Evolutionary conservation across 2,888 invertebrate genomes (phyloP), one percentile per base, ranked within the genome.

Genomic region (Tetropium fuscum): DNA sequence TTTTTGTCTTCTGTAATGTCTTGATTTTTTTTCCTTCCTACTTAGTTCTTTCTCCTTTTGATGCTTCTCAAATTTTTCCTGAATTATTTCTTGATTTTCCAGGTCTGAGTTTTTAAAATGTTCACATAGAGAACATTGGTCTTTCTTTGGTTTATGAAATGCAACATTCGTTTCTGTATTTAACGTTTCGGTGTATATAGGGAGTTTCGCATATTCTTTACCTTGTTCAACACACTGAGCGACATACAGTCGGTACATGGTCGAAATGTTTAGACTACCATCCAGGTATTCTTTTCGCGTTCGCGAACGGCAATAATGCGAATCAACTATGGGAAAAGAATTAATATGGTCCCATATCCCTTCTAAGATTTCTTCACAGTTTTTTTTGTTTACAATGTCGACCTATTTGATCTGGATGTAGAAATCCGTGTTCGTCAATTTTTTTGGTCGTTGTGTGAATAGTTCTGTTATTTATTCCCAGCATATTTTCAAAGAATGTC

Each of bases 121-220:
- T 22, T n/a, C 27, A 25, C 44, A 25, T 22, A 44, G 13, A 8
- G 44, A 4, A 44, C 44, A 44, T 13, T 44, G 44, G 8, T 44
- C 44, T 10, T 25, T 44, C 27, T 44, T 44, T 44, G 44, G 44
- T 7, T 13, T 19, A 44, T 44, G 44, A 13, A 44, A 44, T 7
- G 44, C 44, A 25, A 25, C 27, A 7, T 44, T 44, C 5, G 22
- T 25, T 2, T 25, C 19, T n/a, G n/a, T 43, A 43, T 43, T 43
- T 4, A 43, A 43, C n/a, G 20, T 22, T 22, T 7, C 7, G 3
- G 22, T 22, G 7, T 22, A 22, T 7, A 22, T 22, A 5, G 22
- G 7, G 7, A 7, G 7, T 25, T n/a, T n/a, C 2, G 44, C 27
- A 44, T 44, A 25, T 13, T 44, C 44, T 25, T 44, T 11, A 25